Evolutionary conservation across 2,797 vertebrate species (phyloP), one percentile per base, ranked within the genome.

Genomic region (Babyrousa celebensis): DNA sequence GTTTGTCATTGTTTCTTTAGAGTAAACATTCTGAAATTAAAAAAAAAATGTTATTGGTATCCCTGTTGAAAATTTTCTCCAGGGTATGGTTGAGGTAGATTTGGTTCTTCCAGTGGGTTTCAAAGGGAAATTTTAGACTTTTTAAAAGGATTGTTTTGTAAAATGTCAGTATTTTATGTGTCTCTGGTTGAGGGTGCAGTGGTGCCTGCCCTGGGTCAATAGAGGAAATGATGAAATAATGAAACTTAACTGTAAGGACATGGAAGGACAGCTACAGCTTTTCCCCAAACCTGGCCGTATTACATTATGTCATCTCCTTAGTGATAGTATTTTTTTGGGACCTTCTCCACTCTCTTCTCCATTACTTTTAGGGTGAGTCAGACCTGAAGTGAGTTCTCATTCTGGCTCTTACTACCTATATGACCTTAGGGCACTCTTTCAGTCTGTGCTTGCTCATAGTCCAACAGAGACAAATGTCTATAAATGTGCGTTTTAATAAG

Each of bases 71-170:
- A 89, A 96, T 75, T 23, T 94, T 29, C 29, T 78, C 79, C 54
- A 78, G 63, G 52, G 65, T 90, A 90, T 15, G 92, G 32, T 9
- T 95, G 87, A 95, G 79, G 80, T 95, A 67, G 62, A 80, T 62
- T 94, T 97, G 58, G 72, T 85, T 92, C 32, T 96, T 93, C 63
- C 36, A 85, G 11, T 93, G 56, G 25, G 20, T 52, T 92, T 94
- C 91, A 95, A 90, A 88, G 92, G 96, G 96, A 97, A 97, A 96
- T 94, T 97, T 97, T 94, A 68, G 62, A 52, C 29, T 96, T 75
- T 36, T 83, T 91, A 87, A 75, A 43, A 91, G 85, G 74, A 96
- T 84, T 90, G 74, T 89, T 88, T 94, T 27, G 17, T 71, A 74
- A 96, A 96, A 94, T 94, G 74, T 92, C 80, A 77, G 56, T 77